These are phyloP conservation scores for Myodes glareolus DNA, from an alignment of 2,113 vertebrate genomes.

Conservation along the genomic window DNA sequence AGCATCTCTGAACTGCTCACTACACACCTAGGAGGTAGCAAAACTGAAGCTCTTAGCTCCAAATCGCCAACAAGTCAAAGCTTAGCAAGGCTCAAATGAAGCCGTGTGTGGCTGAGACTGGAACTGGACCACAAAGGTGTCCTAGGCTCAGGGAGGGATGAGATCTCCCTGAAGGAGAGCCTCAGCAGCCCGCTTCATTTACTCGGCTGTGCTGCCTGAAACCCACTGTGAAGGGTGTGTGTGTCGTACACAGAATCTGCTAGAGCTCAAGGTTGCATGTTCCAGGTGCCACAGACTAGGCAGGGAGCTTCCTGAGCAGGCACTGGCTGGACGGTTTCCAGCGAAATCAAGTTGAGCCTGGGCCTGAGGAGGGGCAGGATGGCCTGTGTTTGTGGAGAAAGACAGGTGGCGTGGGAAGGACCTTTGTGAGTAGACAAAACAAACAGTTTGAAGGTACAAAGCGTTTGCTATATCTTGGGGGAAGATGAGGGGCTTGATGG, in stretches of 20 bases:
- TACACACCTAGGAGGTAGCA: not conserved
- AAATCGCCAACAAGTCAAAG: not conserved
- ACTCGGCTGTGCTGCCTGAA: not conserved
- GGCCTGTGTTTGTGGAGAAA: not conserved
- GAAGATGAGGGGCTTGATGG: not conserved
- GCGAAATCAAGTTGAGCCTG: not conserved
- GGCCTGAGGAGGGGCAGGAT: not conserved
- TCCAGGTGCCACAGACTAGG: not conserved
- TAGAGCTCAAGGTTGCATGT: not conserved
- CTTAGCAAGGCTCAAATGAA: not conserved
- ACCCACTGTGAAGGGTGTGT: not conserved
- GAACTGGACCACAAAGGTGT: not conserved
- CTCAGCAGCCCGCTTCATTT: not conserved
- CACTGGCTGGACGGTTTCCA: not conserved
- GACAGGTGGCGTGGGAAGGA: not conserved
- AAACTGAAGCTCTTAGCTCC: not conserved
- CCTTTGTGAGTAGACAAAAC: not conserved
- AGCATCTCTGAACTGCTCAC: not conserved
- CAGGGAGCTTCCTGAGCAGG: fast-evolving
- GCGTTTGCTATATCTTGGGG: not conserved
- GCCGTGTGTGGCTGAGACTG: not conserved
- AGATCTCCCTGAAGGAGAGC: not conserved
- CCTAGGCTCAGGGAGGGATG: not conserved
- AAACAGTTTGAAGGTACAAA: not conserved
- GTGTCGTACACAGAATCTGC: not conserved